Evolutionary conservation across 2,113 vertebrate species (phyloP).

Genomic region (Buteo buteo): DNA sequence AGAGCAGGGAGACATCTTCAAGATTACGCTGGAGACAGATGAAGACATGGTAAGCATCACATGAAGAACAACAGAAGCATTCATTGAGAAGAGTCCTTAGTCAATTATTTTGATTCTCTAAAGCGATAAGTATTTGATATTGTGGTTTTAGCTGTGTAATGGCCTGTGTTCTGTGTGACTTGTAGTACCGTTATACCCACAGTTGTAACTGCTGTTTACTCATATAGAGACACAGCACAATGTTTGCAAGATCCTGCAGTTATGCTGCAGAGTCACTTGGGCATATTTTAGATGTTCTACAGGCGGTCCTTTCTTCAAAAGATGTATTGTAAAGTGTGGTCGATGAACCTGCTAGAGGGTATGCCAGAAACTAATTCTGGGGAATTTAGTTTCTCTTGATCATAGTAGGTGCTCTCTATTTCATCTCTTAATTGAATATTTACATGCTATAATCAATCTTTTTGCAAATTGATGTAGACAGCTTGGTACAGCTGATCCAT

Average conservation of each 20-base stretch:
- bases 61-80: background rate
- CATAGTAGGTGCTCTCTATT: background rate
- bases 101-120: background rate
- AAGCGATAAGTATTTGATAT: background rate
- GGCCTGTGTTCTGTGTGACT: fast-evolving
- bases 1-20: slow-evolving; percentile 98
- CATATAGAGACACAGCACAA: fast-evolving
- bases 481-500: background rate
- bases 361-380: background rate
- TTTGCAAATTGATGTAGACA: background rate
- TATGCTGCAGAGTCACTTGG: background rate
- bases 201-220: background rate
- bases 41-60: slow-evolving; percentile 91
- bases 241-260: background rate
- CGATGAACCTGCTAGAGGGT: background rate
- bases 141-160: background rate
- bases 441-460: background rate
- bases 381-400: background rate
- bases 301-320: background rate
- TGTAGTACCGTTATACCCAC: background rate
- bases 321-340: background rate
- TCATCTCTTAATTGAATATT: background rate
- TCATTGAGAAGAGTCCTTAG: background rate
- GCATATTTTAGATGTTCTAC: background rate
- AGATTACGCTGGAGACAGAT: slow-evolving; percentile 97